Base-by-base conservation (phyloP, 2,888 invertebrate species). In the Tuberolachnus salignus region DNA sequence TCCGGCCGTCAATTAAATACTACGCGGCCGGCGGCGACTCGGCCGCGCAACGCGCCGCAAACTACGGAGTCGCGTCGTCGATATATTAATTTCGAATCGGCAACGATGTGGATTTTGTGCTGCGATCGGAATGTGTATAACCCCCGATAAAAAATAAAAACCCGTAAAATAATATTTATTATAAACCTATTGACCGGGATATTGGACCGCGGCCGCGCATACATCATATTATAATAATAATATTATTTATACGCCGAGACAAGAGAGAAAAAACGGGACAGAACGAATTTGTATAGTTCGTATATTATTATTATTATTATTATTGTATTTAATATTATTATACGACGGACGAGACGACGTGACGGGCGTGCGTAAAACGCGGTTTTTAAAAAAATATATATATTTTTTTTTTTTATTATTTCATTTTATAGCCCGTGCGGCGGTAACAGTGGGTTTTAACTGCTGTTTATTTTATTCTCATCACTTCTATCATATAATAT, bases 401-500 rank as follows among this genome's bases (percentile, higher is more conserved):
- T n/a, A n/a, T n/a, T n/a, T n/a, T n/a, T n/a, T n/a, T 61, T 64
- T 64, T 67, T 70, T 70, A 19, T 34, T 23, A 14, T 44, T 26
- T 1, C 46, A 11, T 23, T 51, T 63, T 73, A 74, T 74, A 46
- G 53, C 55, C 23, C 19, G 19, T 44, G n/a, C n/a, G 26, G 10
- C n/a, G 57, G 72, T 73, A 73, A 73, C 72, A 66, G 55, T n/a
- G 44, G 53, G 74, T 44, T 64, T 66, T 53, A 74, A 74, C 64
- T 23, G 64, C 55, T 61, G 64, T 74, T 74, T 74, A 66, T 74
- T 55, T 74, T 74, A 46, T 66, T 74, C 53, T 74, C 51, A 44
- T 74, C 74, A 23, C 55, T 66, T 51, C 16, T 34, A 34, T 34
- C 6, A 34, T 6, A 34, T 6, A 34, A 3, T 34, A 61, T n/a